A percentile compares a stretch with the other conserved stretches of the same genome.
Conservation (phyloP, 2,113 vertebrate genomes). For the Aspiorhynchus laticeps region DNA sequence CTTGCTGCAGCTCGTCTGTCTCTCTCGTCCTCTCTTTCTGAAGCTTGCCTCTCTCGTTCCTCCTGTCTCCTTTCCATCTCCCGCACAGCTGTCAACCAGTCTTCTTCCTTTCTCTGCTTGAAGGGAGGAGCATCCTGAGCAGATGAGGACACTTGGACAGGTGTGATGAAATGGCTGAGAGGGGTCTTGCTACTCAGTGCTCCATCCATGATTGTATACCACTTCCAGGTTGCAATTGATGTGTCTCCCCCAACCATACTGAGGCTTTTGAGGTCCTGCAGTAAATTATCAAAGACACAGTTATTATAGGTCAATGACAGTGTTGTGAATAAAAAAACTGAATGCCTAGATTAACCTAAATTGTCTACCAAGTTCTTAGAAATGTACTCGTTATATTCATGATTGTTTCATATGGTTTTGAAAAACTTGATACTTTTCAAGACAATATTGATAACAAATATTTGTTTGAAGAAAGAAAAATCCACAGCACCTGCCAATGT, state of each 20-base stretch:
- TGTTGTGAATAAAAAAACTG: no score
- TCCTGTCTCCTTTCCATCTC: constrained; percentile 52
- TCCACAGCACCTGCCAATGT: not conserved
- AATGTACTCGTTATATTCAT: not conserved
- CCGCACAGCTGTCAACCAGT: constrained; percentile 32
- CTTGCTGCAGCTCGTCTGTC: constrained; percentile 40
- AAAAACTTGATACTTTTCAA: not conserved
- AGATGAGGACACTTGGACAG: constrained; percentile 31
- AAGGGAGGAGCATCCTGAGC: constrained; percentile 36
- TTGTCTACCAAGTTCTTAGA: not conserved
- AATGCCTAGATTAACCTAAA: not conserved
- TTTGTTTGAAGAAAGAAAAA: not conserved
- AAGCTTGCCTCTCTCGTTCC: constrained; percentile 47
- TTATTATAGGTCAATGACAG: not conserved
- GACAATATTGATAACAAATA: not conserved
- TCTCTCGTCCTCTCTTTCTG: constrained; percentile 47
- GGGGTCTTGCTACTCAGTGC: constrained; percentile 45
- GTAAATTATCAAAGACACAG: not conserved
- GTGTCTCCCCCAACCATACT: constrained; percentile 33
- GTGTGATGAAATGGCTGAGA: not conserved
- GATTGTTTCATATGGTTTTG: not conserved
- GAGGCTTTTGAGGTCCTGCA: constrained; percentile 54
- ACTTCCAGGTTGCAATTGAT: constrained; percentile 45
- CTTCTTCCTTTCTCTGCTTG: constrained; percentile 46
- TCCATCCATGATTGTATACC: constrained; percentile 50